Base-by-base conservation (phyloP, 2,888 invertebrate genomes). In the Aphodius sticticus region DNA sequence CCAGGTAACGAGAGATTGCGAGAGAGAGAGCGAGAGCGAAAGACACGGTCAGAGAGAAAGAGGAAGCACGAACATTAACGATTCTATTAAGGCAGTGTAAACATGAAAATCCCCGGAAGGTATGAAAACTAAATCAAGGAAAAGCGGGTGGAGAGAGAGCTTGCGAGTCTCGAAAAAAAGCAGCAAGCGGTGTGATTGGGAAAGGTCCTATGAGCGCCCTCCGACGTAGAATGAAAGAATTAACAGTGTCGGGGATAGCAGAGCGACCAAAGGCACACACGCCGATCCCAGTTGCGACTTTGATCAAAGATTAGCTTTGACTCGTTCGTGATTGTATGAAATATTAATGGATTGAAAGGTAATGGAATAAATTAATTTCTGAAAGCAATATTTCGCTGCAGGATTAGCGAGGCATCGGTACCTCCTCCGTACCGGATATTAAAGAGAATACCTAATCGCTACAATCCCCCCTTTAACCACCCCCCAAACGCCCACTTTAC, bases 281-380 rank as follows among this genome's bases (percentile, higher is more conserved):
- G 38, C 69, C 76, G 36, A 70, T 76, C 80, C 53, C 53, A 9
- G 81, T 81, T 83, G 85, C 87, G 87, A 88, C 88, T 88, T 88
- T 88, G 87, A 88, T 88, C 88, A 88, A 86, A 87, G 88, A 88
- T 88, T 87, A 87, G 87, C 88, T 88, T 88, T 87, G 88, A 87
- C 86, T 86, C 85, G 86, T 85, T 86, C 86, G 87, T 88, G 88
- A 89, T 89, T 88, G 88, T 88, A 90, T 90, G 89, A 89, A 90
- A 90, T 89, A 90, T 90, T 90, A 90, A 90, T 89, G 89, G 88
- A 89, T 90, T 89, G 90, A 90, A 90, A 90, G 90, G 90, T 90
- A 90, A 90, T 90, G 90, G 90, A 90, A 90, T 90, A 90, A 90
- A 90, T 90, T 90, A 90, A 90, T 90, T 90, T 89, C 89, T 90